Evolutionary conservation across 2,888 invertebrate species (phyloP).

Genomic region (Patella depressa): DNA sequence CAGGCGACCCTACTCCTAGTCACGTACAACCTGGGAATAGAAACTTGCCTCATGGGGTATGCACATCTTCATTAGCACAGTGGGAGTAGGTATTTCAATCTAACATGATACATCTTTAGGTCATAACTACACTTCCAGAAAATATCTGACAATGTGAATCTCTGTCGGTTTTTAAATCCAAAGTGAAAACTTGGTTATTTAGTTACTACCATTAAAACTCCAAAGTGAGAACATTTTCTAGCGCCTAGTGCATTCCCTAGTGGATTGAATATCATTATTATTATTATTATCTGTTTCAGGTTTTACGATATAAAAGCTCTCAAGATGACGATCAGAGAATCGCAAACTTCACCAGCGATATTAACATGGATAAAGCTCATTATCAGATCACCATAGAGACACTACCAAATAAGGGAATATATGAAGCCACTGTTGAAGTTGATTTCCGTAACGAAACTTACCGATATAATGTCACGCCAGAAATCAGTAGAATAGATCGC

Average conservation of each 20-base stretch:
- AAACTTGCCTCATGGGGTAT: too few species aligned
- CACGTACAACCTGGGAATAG: too few species aligned
- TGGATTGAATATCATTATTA: too few species aligned
- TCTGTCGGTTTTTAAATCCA: too few species aligned
- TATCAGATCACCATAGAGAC: conserved; percentile 63
- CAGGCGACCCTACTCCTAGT: too few species aligned
- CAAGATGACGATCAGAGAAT: conserved; percentile 32
- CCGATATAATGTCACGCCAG: conserved; percentile 16
- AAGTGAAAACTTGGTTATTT: too few species aligned
- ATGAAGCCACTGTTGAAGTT: conserved; percentile 58
- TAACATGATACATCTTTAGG: not conserved
- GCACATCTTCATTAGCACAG: too few species aligned
- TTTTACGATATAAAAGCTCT: conserved; percentile 37
- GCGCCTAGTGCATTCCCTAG: too few species aligned
- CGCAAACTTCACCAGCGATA: conserved; percentile 30
- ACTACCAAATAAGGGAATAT: conserved; percentile 52
- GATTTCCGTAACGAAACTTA: conserved; percentile 35
- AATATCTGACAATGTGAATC: too few species aligned
- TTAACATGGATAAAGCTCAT: conserved; percentile 32
- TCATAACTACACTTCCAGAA: too few species aligned
- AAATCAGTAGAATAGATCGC: conserved; percentile 83
- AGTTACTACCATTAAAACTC: too few species aligned
- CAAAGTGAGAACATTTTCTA: too few species aligned
- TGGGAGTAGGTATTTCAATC: not conserved
- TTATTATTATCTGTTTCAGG: conserved; percentile 29